A percentile compares a stretch with the other conserved stretches of the same genome.
phyloP scores from a whole-genome alignment of 2,113 vertebrate species.

The Amazona vittata region DNA sequence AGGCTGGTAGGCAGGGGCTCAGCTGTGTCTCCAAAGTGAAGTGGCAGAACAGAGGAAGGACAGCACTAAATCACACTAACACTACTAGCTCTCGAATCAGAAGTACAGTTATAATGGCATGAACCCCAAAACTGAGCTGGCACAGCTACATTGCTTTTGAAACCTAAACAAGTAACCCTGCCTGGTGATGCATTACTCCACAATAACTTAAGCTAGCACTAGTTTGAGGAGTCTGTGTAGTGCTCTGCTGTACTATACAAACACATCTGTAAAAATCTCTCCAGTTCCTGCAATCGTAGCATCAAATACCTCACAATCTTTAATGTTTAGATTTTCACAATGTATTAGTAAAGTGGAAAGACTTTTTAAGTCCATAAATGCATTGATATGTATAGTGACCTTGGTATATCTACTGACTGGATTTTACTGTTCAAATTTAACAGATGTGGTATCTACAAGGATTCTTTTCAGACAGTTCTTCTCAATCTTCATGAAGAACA shows the following conservation, averaged over 20 bases:
- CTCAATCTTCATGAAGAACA: not conserved
- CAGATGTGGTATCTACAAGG: not conserved
- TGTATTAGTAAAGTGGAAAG: not conserved
- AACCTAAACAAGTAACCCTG: not conserved
- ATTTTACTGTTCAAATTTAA: not conserved
- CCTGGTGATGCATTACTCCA: not conserved
- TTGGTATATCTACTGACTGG: not conserved
- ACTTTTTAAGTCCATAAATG: not conserved
- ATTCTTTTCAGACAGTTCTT: not conserved
- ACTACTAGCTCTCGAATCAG: not conserved
- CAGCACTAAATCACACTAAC: not conserved
- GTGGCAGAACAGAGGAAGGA: not conserved
- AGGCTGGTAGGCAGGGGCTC: not conserved
- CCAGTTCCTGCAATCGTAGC: not conserved
- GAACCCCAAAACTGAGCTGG: not conserved
- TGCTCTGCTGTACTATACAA: not conserved
- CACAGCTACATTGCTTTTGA: not conserved
- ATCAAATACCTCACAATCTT: not conserved
- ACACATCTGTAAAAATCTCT: not conserved
- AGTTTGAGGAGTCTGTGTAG: not conserved
- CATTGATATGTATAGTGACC: not conserved
- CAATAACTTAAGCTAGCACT: not conserved
- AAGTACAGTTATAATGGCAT: not conserved
- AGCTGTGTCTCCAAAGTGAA: not conserved
- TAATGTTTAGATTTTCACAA: not conserved